phyloP scores from a whole-genome alignment of 2,113 vertebrate species.

The Cavia porcellus region DNA sequence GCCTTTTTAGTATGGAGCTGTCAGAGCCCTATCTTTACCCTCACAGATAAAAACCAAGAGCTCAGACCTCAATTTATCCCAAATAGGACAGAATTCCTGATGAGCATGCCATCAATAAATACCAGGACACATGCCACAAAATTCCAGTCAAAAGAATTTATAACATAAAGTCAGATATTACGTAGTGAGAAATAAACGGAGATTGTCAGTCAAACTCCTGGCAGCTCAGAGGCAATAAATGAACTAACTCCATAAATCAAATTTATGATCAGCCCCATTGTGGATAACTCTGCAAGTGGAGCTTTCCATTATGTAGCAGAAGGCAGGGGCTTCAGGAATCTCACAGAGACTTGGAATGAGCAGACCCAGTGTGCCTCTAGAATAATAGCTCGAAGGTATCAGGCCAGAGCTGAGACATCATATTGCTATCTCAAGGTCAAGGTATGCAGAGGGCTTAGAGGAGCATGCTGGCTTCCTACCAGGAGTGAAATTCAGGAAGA shows the following conservation, averaged over 20 bases:
- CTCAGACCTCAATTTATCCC: not conserved
- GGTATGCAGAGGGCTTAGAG: not conserved
- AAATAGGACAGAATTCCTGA: conserved; percentile 12
- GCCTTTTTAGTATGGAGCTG: not conserved
- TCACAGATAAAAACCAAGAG: not conserved
- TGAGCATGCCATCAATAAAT: conserved; percentile 85
- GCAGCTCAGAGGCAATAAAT: conserved; percentile 85
- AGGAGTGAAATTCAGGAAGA: not conserved
- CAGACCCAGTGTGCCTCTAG: not conserved
- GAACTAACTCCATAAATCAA: conserved; percentile 86
- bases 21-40: not conserved
- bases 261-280: conserved; percentile 78
- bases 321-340: not conserved
- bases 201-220: conserved; percentile 88
- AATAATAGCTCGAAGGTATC: not conserved
- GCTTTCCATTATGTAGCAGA: conserved; percentile 48
- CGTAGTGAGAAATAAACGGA: conserved; percentile 86
- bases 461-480: not conserved
- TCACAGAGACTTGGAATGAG: not conserved
- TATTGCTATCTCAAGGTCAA: not conserved
- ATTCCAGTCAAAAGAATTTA: conserved; percentile 89
- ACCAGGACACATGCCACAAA: conserved; percentile 84
- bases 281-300: not conserved
- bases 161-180: conserved; percentile 85
- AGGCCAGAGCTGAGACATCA: not conserved